These are phyloP conservation scores for Oceanodroma tethys DNA, from an alignment of 2,113 vertebrate species.

Conservation along the genomic window DNA sequence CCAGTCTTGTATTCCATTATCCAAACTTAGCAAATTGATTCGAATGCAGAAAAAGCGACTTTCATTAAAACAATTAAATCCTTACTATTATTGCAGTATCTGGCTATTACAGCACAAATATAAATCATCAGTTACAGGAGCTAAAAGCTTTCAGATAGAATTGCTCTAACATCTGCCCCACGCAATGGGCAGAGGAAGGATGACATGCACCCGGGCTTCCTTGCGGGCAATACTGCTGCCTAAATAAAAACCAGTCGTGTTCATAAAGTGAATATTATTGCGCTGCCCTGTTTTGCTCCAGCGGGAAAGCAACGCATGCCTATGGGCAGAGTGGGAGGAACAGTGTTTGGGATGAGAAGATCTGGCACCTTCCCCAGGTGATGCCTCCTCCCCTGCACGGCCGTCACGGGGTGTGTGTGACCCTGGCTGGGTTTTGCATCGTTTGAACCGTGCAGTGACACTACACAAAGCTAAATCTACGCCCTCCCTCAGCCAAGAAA, in stretches of 20 bases:
- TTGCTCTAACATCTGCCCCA: neutral
- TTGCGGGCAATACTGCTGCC: rapidly evolving
- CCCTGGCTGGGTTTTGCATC: neutral
- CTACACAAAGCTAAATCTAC: neutral
- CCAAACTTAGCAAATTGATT: constrained; percentile 8
- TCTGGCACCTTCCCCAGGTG: neutral
- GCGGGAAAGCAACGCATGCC: neutral
- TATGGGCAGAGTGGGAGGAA: neutral
- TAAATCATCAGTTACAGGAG: constrained; percentile 23
- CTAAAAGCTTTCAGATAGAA: constrained; percentile 28
- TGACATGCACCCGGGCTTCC: rapidly evolving
- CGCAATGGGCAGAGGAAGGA: neutral
- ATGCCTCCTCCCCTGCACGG: neutral
- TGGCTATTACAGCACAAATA: neutral
- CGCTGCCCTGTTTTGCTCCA: neutral
- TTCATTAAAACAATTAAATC: constrained; percentile 50
- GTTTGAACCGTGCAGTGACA: rapidly evolving
- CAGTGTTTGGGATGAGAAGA: neutral
- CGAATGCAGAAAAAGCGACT: neutral
- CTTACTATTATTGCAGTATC: neutral
- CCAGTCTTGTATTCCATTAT: neutral
- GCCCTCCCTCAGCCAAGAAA: neutral
- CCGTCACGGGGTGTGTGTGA: rapidly evolving
- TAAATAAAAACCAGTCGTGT: neutral
- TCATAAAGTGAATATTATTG: neutral